Evolutionary conservation across 2,888 invertebrate species (phyloP).

Genomic region (Dicycla oo): DNA sequence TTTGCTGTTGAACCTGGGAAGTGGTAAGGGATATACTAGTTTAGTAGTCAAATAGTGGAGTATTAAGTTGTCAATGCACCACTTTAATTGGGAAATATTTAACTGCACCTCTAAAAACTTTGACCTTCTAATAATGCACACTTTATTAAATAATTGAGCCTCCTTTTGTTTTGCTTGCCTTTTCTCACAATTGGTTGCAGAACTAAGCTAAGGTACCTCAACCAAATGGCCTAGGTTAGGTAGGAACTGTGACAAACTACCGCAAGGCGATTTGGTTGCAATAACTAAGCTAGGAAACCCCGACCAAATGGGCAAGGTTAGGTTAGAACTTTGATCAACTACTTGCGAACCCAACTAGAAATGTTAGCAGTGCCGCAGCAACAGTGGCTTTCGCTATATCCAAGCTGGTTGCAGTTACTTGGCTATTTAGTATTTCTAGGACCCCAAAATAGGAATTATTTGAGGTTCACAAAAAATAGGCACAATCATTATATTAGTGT

Average conservation of each 20-base stretch:
- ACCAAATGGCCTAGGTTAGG: too few relatives aligned
- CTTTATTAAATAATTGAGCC: background rate
- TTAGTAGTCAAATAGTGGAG: background rate
- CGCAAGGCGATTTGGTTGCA: too few relatives aligned
- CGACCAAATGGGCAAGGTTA: background rate
- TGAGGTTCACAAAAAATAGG: background rate
- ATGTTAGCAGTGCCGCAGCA: background rate
- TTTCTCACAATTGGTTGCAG: background rate
- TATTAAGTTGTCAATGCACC: background rate
- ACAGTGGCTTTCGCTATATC: background rate
- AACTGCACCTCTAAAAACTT: background rate
- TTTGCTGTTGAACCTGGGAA: conserved; percentile 85
- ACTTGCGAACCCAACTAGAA: background rate
- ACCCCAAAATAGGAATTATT: background rate
- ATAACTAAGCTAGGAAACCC: too few relatives aligned
- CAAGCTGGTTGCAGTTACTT: background rate
- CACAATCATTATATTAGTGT: background rate
- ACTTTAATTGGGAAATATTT: background rate
- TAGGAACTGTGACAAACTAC: background rate
- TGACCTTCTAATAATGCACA: background rate
- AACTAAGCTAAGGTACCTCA: too few relatives aligned
- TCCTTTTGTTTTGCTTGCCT: background rate
- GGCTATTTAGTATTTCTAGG: background rate
- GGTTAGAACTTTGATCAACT: background rate
- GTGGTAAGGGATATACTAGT: background rate